A percentile compares a stretch with the other conserved stretches of the same genome.
Evolutionary conservation across 2,113 vertebrate species (phyloP).

Genomic region (Meles meles): DNA sequence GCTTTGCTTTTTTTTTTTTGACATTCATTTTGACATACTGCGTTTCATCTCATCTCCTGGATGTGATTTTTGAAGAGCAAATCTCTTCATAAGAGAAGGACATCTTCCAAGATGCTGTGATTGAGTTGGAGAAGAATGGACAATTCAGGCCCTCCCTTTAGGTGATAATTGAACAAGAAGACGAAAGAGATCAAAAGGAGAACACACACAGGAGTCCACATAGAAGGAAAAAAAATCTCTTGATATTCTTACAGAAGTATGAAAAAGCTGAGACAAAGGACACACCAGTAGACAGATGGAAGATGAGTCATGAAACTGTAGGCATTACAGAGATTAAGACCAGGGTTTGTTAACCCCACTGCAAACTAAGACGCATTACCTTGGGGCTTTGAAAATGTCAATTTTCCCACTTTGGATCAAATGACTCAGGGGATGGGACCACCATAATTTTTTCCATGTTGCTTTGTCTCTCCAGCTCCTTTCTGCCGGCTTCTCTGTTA

Average conservation of each 20-base stretch:
- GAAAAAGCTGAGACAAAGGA: not conserved
- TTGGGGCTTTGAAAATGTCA: not conserved
- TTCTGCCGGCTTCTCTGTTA: not conserved
- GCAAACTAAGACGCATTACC: not conserved
- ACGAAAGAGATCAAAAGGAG: not conserved
- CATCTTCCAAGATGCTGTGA: not conserved
- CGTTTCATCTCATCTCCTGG: not conserved
- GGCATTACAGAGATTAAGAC: slow-evolving; percentile 23
- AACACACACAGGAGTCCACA: not conserved
- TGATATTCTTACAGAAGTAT: not conserved
- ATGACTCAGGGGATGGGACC: not conserved
- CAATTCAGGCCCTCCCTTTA: not conserved
- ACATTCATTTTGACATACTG: not conserved
- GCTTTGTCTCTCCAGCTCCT: not conserved
- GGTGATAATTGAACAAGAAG: not conserved
- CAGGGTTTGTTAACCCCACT: not conserved
- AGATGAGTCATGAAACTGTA: not conserved
- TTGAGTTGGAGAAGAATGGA: not conserved
- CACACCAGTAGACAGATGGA: not conserved
- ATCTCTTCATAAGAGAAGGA: not conserved
- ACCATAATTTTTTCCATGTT: slow-evolving; percentile 10
- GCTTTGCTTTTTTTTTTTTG: not conserved
- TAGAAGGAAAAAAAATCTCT: not conserved
- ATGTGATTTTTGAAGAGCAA: not conserved
- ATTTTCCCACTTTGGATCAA: not conserved